Conservation (phyloP, 2,888 invertebrate genomes). For the Mechanitis mazaeus region DNA sequence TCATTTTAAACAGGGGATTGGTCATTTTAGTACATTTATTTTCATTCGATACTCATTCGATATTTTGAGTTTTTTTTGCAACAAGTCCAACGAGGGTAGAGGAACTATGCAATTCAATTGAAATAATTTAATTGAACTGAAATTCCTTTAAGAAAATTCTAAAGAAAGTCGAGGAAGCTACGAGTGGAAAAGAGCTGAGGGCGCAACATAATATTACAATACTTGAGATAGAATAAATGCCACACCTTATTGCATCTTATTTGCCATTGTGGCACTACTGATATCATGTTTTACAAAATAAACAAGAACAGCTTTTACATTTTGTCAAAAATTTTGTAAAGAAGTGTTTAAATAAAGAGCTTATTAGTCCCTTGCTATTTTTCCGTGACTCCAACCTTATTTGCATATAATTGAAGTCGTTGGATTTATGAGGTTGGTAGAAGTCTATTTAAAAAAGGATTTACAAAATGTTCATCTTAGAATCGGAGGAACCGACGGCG, state of each 20-base stretch:
- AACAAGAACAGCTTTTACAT: background rate
- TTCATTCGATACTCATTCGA: conserved; percentile 60
- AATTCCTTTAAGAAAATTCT: conserved; percentile 58
- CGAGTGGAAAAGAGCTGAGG: conserved; percentile 50
- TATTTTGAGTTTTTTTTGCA: conserved; percentile 41
- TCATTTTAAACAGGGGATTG: conserved; percentile 71
- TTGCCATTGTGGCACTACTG: conserved; percentile 52
- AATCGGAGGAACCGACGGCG: conserved; percentile 48
- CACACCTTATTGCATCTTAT: conserved; percentile 46
- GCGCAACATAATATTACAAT: conserved; percentile 57
- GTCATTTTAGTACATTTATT: conserved; percentile 63
- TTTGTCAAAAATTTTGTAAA: conserved; percentile 8
- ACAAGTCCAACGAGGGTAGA: conserved; percentile 46
- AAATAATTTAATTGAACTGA: conserved; percentile 62
- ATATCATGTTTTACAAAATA: conserved; percentile 35
- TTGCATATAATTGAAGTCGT: conserved; percentile 21
- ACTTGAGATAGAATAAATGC: conserved; percentile 50
- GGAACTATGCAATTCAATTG: conserved; percentile 57
- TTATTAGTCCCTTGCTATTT: conserved; percentile 20
- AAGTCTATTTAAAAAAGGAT: conserved; percentile 33
- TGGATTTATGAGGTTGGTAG: conserved; percentile 21
- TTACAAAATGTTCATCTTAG: conserved; percentile 49
- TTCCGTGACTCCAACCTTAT: conserved; percentile 18
- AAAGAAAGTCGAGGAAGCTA: conserved; percentile 57
- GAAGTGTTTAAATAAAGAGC: conserved; percentile 18